Conservation (phyloP, 2,113 vertebrate genomes). For the Anarhynchus alexandrinus region DNA sequence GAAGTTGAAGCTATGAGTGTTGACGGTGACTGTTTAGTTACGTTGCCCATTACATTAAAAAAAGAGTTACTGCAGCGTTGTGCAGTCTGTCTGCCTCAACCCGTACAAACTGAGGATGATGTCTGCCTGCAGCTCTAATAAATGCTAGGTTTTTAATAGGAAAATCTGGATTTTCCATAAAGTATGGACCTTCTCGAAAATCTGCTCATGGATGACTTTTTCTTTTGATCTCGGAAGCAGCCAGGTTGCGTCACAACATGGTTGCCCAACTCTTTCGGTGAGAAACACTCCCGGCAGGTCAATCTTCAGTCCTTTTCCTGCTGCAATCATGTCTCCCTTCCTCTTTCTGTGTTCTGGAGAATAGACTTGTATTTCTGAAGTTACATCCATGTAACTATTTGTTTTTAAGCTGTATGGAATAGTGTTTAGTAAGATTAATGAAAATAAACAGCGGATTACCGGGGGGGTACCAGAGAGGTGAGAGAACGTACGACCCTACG, state of each 20-base stretch:
- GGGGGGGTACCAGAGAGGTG: neutral
- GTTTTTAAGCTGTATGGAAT: accelerated
- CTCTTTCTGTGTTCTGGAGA: neutral
- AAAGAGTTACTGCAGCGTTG: neutral
- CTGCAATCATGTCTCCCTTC: neutral
- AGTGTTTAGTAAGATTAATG: neutral
- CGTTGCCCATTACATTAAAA: too few species aligned
- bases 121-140: neutral
- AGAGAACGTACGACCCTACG: neutral
- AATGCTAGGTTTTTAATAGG: neutral
- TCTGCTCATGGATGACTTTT: neutral
- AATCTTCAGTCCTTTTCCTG: neutral
- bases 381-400: accelerated
- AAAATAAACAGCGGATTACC: neutral
- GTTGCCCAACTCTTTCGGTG: neutral
- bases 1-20: neutral
- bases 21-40: neutral
- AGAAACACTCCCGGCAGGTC: neutral
- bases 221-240: neutral
- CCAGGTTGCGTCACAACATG: neutral
- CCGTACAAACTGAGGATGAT: neutral
- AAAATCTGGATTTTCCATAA: neutral
- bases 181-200: neutral
- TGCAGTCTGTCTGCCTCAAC: neutral
- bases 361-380: accelerated